phyloP scores from a whole-genome alignment of 2,888 invertebrate species.

The Tyria jacobaeae region DNA sequence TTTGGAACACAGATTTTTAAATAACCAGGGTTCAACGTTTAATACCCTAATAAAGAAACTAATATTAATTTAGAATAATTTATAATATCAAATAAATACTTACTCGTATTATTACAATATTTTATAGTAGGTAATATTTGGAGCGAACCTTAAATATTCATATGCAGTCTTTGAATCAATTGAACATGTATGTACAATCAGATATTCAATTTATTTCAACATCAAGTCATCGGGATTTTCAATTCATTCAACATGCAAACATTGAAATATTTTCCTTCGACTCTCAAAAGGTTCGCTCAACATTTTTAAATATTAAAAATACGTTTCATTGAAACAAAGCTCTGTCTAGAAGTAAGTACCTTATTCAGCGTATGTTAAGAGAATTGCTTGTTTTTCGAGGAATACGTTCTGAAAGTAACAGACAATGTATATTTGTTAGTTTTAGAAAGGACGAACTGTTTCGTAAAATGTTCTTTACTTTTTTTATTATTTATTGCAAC shows the following conservation, averaged over 20 bases:
- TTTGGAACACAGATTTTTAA: too few species aligned
- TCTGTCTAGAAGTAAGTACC: conserved; percentile 1
- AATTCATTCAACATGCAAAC: conserved; percentile 31
- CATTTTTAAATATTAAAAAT: conserved; percentile 40
- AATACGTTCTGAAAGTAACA: conserved; percentile 7
- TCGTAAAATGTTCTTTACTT: too few species aligned
- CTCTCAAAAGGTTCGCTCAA: conserved; percentile 31
- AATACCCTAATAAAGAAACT: too few species aligned
- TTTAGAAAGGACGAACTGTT: too few species aligned
- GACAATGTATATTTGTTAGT: background rate
- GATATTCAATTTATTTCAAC: conserved; percentile 35
- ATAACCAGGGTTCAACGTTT: too few species aligned
- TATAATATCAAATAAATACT: too few species aligned
- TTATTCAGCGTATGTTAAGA: conserved; percentile 16
- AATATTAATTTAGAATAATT: too few species aligned
- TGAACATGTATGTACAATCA: conserved; percentile 32
- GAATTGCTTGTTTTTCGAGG: conserved; percentile 25
- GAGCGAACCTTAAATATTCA: background rate
- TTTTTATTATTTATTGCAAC: background rate
- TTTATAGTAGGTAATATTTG: too few species aligned
- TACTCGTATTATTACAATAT: too few species aligned
- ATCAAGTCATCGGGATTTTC: conserved; percentile 18
- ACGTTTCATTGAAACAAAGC: conserved; percentile 25
- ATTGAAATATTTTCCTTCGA: conserved; percentile 39
- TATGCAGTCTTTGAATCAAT: conserved; percentile 30